Conservation (phyloP, 2,113 vertebrate species). For the Damaliscus lunatus region DNA sequence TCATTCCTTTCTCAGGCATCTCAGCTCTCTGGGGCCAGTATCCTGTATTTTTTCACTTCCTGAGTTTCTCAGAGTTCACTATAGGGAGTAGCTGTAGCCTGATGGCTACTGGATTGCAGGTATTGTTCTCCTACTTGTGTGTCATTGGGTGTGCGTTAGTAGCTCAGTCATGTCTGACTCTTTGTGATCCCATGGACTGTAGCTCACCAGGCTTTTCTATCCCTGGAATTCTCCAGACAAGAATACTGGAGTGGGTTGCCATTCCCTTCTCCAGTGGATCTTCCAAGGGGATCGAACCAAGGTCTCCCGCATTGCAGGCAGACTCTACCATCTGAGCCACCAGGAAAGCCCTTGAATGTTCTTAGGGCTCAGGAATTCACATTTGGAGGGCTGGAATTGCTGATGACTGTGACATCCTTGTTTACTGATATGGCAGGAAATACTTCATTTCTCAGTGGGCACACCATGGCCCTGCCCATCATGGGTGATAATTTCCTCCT, state of each 20-base stretch:
- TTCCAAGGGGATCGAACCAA: fast-evolving
- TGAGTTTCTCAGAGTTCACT: not conserved
- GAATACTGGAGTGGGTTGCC: not conserved
- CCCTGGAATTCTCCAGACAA: not conserved
- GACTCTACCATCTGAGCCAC: not conserved
- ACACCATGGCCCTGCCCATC: not conserved
- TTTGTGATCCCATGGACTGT: not conserved
- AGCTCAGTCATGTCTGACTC: not conserved
- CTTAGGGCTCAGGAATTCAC: not conserved
- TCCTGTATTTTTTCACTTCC: not conserved
- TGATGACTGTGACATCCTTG: not conserved
- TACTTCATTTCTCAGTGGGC: not conserved
- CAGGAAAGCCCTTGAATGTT: not conserved
- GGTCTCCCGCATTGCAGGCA: not conserved
- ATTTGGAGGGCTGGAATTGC: not conserved
- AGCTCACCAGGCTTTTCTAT: not conserved
- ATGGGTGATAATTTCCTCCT: not conserved
- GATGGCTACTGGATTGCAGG: not conserved
- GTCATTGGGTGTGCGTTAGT: not conserved
- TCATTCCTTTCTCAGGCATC: not conserved
- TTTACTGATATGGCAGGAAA: not conserved
- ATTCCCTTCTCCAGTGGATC: not conserved
- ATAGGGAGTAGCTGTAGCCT: not conserved
- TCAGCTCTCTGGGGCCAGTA: not conserved
- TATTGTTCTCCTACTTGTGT: not conserved